These are phyloP conservation scores for Morpho achilles DNA, from an alignment of 2,888 invertebrate species.

Conservation along the genomic window DNA sequence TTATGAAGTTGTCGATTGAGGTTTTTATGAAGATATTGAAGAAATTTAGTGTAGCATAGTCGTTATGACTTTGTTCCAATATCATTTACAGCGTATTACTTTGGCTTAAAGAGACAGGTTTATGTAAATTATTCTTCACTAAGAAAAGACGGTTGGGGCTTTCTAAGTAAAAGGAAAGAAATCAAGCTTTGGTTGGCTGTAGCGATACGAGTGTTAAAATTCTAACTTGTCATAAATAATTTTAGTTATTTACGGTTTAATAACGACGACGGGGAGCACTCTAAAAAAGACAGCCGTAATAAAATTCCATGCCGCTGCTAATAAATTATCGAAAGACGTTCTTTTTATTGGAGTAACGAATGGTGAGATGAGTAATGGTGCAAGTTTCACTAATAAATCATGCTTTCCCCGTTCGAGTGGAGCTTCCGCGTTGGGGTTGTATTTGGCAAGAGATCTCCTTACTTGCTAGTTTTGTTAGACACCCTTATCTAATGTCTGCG, in stretches of 20 bases:
- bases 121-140: too few relatives aligned
- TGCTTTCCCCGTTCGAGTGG: constrained; percentile 57
- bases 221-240: constrained; percentile 56
- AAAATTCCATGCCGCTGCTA: constrained; percentile 63
- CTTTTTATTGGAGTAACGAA: constrained; percentile 78
- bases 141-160: too few relatives aligned
- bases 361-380: constrained; percentile 75
- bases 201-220: constrained; percentile 28
- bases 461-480: constrained; percentile 57
- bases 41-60: too few relatives aligned
- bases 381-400: constrained; percentile 75
- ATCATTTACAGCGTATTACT: too few relatives aligned
- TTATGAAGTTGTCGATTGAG: too few relatives aligned
- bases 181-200: background rate
- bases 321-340: constrained; percentile 74
- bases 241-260: constrained; percentile 56
- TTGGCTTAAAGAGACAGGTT: too few relatives aligned
- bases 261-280: constrained; percentile 57
- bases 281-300: constrained; percentile 61
- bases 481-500: constrained; percentile 55
- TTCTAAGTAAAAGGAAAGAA: background rate
- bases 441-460: constrained; percentile 60
- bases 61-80: too few relatives aligned
- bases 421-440: constrained; percentile 57
- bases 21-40: too few relatives aligned